A percentile compares a stretch with the other conserved stretches of the same genome.
Conservation (phyloP, 2,113 vertebrate species). For the Epinephelus lanceolatus region DNA sequence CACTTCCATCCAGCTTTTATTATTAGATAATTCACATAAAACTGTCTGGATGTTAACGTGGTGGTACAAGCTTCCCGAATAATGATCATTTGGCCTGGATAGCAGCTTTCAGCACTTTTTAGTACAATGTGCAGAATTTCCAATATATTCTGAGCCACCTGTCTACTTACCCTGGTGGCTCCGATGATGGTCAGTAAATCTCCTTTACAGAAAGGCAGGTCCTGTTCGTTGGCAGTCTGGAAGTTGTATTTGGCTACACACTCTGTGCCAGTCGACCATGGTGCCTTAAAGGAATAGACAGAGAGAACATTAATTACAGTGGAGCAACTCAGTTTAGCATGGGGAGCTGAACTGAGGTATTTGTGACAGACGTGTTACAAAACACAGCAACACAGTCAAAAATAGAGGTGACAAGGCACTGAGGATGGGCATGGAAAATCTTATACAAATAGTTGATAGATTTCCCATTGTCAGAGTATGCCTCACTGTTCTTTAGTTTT, state of each 20-base stretch:
- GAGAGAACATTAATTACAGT: constrained; percentile 12
- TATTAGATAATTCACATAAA: too few relatives aligned
- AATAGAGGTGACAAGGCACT: neutral
- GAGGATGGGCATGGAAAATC: neutral
- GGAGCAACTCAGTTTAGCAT: neutral
- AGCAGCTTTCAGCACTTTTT: neutral
- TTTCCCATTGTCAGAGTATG: too few relatives aligned
- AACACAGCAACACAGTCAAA: neutral
- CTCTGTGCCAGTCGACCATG: constrained; percentile 95
- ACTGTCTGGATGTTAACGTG: too few relatives aligned
- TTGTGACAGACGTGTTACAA: neutral
- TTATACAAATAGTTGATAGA: too few relatives aligned
- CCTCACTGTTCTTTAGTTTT: too few relatives aligned
- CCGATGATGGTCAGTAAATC: constrained; percentile 96
- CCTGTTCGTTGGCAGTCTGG: constrained; percentile 93
- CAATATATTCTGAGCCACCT: too few relatives aligned
- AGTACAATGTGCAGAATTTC: neutral
- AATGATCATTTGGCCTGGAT: neutral
- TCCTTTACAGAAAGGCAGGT: constrained; percentile 98
- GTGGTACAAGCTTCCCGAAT: neutral
- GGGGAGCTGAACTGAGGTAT: neutral
- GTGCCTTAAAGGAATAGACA: constrained; percentile 64
- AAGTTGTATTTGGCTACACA: constrained; percentile 99
- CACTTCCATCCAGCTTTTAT: too few relatives aligned
- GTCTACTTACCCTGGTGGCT: constrained; percentile 91